A percentile compares a stretch with the other conserved stretches of the same genome.
Conservation (phyloP, 2,888 invertebrate species). For the Archips crataeganus region DNA sequence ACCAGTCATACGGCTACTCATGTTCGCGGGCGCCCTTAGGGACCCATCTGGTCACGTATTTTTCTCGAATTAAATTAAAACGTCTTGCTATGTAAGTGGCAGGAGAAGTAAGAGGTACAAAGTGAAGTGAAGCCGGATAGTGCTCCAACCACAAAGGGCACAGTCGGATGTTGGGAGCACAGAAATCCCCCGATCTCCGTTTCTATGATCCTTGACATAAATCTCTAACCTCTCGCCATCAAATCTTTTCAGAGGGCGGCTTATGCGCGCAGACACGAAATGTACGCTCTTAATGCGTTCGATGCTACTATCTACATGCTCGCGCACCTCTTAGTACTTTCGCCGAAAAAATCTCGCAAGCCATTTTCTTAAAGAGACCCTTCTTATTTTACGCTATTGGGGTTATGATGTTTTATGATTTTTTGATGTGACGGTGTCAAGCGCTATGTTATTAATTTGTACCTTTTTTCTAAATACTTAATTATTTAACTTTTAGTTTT, state of each 20-base stretch:
- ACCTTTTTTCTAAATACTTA: neutral
- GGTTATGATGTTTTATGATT: neutral
- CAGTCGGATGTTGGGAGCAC: conserved; percentile 81
- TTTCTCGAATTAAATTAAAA: conserved; percentile 82
- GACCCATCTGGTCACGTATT: conserved; percentile 59
- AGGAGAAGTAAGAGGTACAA: conserved; percentile 78
- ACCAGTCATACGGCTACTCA: conserved; percentile 7
- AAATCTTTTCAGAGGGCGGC: conserved; percentile 83
- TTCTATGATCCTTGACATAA: conserved; percentile 86
- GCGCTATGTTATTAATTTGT: neutral
- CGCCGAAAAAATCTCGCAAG: conserved; percentile 11
- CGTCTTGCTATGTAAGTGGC: conserved; percentile 81
- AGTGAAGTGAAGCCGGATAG: conserved; percentile 82
- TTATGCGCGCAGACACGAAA: conserved; percentile 78
- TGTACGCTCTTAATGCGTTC: conserved; percentile 77
- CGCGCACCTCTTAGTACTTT: conserved; percentile 43
- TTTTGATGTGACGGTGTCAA: neutral
- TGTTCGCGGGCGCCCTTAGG: conserved; percentile 47
- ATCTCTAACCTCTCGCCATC: conserved; percentile 84
- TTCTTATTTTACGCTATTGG: conserved; percentile 4
- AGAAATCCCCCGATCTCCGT: conserved; percentile 81
- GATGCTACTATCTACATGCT: conserved; percentile 62
- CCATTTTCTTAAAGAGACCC: conserved; percentile 1
- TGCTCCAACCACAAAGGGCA: conserved; percentile 83
- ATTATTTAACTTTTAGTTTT: too few relatives aligned